These are phyloP conservation scores for Catalaphyllia jardinei DNA, from an alignment of 64 coral and sea anemone genomes.

Conservation along the genomic window DNA sequence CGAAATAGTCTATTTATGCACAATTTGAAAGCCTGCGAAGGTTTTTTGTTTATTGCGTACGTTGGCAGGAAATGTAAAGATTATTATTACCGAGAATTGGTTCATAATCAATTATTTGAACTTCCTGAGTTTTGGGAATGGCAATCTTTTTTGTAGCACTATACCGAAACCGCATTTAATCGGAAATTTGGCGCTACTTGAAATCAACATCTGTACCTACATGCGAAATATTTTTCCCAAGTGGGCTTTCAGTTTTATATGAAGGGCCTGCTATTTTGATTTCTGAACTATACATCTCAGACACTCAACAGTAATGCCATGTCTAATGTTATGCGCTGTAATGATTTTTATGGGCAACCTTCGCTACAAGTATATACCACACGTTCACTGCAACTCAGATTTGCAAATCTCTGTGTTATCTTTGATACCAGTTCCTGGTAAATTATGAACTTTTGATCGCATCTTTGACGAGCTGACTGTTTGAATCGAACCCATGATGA, in stretches of 20 bases:
- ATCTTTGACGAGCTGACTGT: background rate
- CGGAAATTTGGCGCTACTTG: background rate
- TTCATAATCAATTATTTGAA: constrained; percentile 37
- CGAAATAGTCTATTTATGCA: background rate
- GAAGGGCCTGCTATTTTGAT: background rate
- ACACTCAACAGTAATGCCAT: too few species aligned
- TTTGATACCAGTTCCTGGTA: background rate
- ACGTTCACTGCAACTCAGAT: too few species aligned
- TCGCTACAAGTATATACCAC: too few species aligned
- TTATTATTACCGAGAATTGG: background rate
- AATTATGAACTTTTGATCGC: background rate
- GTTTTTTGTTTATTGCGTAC: background rate
- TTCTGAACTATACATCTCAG: background rate
- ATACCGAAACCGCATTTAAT: constrained; percentile 33
- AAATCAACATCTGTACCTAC: constrained; percentile 6
- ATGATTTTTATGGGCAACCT: too few species aligned
- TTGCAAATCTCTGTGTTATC: too few species aligned
- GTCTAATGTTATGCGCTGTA: too few species aligned
- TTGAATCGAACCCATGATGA: constrained; percentile 17
- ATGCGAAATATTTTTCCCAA: background rate
- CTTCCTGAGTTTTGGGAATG: constrained; percentile 8
- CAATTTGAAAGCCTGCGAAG: background rate
- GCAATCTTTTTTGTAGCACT: constrained; percentile 6
- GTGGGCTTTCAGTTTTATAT: background rate
- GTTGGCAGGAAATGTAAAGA: constrained; percentile 14